Evolutionary conservation across 2,113 vertebrate genomes (phyloP), one percentile per base, ranked within the genome.

Genomic region (Tragelaphus imberbis): DNA sequence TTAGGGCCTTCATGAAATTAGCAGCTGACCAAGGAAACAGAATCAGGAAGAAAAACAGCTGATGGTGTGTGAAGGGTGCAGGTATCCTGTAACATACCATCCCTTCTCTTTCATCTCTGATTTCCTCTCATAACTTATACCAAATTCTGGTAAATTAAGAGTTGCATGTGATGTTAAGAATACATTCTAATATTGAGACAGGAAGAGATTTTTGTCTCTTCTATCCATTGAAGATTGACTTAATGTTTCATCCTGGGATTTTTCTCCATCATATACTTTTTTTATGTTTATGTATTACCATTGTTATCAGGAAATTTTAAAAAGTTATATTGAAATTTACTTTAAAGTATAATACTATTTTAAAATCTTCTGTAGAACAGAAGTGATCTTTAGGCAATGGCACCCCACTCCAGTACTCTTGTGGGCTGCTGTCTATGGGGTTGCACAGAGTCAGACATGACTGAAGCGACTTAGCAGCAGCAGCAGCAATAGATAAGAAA

Each of bases 281-380:
- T 92, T 92, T 84, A 17, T 55, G 9, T 87, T 30, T 94, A 25
- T 27, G 36, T 77, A 80, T 80, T 59, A 30, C n/a, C 11, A 51
- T 86, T 94, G 17, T 87, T 92, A 7, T 55, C 21, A 44, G 58
- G 30, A 91, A 81, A 55, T 36, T 94, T 81, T 75, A 15, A 36
- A 82, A 84, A 13, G 1, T 58, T 94, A 0, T 51, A 55, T 88
- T 95, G 30, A 90, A 81, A 63, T 90, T 92, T 14, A 92, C 25
- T 96, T 84, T 92, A 80, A 92, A 95, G 68, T 91, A 3, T n/a
- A 86, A n/a, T 94, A 90, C 28, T 80, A 11, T 58, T 95, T 95
- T 77, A 55, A 94, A 33, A 61, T 80, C 82, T 97, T 85, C 2
- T 79, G 1, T 3, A 93, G 40, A 79, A 84, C 27, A 87, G 49